Percentiles rank a stretch among this genome's conserved stretches.
Conservation (phyloP, 2,888 invertebrate species). For the Smittia sp. region DNA sequence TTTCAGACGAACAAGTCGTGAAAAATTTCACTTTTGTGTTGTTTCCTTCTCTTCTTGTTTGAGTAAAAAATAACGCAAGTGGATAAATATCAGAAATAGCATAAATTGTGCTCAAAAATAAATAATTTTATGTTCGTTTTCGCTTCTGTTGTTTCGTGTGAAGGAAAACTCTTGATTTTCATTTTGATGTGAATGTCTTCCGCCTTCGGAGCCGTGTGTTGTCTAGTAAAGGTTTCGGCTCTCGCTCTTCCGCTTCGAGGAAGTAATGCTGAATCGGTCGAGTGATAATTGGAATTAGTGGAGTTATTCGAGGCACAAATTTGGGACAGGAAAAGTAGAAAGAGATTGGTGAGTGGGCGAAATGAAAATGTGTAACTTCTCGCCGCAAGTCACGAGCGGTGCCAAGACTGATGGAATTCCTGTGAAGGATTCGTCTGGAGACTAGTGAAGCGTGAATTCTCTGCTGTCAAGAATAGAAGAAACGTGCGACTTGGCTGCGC, state of each 20-base stretch:
- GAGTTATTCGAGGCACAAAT: not conserved
- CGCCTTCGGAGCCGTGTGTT: not conserved
- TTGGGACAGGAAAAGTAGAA: not conserved
- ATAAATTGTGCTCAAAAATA: slow-evolving; percentile 23
- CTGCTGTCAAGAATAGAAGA: too few species aligned
- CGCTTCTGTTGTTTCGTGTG: slow-evolving; percentile 10
- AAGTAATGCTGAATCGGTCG: not conserved
- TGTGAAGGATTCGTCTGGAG: too few species aligned
- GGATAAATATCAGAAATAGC: slow-evolving; percentile 24
- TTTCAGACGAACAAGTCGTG: slow-evolving; percentile 1
- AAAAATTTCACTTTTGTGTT: slow-evolving; percentile 23
- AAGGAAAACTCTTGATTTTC: not conserved
- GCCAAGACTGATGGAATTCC: too few species aligned
- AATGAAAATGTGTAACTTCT: not conserved
- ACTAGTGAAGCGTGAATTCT: too few species aligned
- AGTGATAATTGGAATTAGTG: not conserved
- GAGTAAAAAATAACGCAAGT: slow-evolving; percentile 10
- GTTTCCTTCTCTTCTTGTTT: slow-evolving; percentile 17
- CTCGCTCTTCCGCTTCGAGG: not conserved
- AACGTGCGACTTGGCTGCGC: too few species aligned
- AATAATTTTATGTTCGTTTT: slow-evolving; percentile 11
- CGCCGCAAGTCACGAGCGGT: too few species aligned
- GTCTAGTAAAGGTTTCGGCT: not conserved
- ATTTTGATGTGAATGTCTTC: slow-evolving; percentile 3
- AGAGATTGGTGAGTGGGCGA: not conserved